Evolutionary conservation across 2,888 invertebrate genomes (phyloP).

Genomic region (Steinernema scapterisci): DNA sequence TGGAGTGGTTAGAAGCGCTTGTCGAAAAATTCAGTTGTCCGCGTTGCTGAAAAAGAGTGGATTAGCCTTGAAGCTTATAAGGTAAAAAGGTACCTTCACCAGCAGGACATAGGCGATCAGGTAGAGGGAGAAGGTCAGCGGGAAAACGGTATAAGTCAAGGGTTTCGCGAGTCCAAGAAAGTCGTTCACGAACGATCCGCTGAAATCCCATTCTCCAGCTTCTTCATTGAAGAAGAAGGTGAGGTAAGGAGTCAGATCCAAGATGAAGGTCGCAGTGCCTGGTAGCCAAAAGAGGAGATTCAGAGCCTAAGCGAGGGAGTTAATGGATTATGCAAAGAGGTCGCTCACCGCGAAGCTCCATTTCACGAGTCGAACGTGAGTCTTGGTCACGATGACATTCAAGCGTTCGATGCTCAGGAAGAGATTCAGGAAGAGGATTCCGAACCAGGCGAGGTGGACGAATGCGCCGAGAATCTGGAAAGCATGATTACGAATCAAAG

Average conservation of each 20-base stretch:
- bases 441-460: constrained; percentile 4
- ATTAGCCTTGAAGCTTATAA: background rate
- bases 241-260: background rate
- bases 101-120: background rate
- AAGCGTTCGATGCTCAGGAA: background rate
- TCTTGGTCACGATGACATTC: no score
- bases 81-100: background rate
- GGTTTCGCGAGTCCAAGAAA: background rate
- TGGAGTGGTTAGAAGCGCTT: background rate
- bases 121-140: background rate
- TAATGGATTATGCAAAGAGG: no score
- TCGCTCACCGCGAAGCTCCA: no score
- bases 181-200: background rate
- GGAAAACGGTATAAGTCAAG: background rate
- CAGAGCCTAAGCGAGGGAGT: no score
- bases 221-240: background rate
- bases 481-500: no score
- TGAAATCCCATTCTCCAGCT: background rate
- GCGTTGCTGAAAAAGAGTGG: background rate
- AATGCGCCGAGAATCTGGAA: background rate
- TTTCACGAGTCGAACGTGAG: no score
- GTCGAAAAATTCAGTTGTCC: background rate
- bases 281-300: no score
- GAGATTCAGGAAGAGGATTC: background rate
- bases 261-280: background rate